Base-by-base conservation (phyloP, 2,797 vertebrate species). In the Astyanax mexicanus region DNA sequence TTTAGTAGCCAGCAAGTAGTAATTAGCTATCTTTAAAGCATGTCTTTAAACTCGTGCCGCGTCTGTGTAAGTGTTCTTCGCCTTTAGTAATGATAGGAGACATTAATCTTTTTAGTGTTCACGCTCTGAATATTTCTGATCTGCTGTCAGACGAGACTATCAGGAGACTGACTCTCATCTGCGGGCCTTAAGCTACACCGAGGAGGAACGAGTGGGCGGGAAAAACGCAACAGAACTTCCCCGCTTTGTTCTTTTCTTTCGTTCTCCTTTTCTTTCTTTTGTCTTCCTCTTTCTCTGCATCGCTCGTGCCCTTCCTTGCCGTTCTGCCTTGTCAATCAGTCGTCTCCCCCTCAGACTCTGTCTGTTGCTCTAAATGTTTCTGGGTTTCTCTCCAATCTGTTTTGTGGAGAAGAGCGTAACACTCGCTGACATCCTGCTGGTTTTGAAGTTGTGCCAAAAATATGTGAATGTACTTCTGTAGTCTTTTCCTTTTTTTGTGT, bases 401-500 rank as follows among this genome's bases (percentile, higher is more conserved):
- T 44, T 75, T 58, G 25, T 6, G 8, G 60, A 45, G 54, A 57
- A 23, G 64, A 3, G 15, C 38, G 35, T 2, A 55, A 65, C 47
- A 47, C 40, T 67, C 67, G 49, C 44, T 58, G 64, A 73, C 55
- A 69, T 29, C 64, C 47, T 69, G 54, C 76, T 69, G 65, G 27
- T 74, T 79, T 64, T 69, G 55, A 55, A 62, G 65, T 62, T 13
- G 35, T 23, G 65, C 44, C 69, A 66, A 60, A 77, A 72, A 51
- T 77, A 57, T 72, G 60, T 7, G 45, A 17, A 35, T 23, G n/a
- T 23, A 58, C 29, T 17, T 37, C 17, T 37, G 27, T 29, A 15
- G 4, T 47, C 29, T 17, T n/a, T n/a, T n/a, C 23, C 40, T 38
- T 37, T 6, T 62, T 72, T 72, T 49, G 23, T 32, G 38, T 47